phyloP scores from a whole-genome alignment of 2,113 vertebrate genomes.

The Cryptotis parvus region DNA sequence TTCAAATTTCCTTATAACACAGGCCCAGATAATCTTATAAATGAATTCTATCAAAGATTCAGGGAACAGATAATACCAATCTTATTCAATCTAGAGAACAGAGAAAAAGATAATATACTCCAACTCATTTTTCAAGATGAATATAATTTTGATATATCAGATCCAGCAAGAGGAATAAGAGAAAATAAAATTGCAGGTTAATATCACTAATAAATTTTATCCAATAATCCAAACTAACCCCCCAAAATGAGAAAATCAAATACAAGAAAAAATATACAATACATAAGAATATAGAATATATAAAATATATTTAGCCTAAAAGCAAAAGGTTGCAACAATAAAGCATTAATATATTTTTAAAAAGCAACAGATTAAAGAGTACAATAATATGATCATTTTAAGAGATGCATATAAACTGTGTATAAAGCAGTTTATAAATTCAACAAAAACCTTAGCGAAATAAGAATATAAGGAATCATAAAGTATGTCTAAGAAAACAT shows the following conservation, averaged over 20 bases:
- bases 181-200: slow-evolving; percentile 35
- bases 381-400: background rate
- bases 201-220: background rate
- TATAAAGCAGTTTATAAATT: background rate
- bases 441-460: background rate
- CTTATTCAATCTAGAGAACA: background rate
- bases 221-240: background rate
- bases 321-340: background rate
- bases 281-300: background rate
- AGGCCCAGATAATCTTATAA: slow-evolving; percentile 35
- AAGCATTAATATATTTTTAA: background rate
- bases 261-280: background rate
- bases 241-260: slow-evolving; percentile 20
- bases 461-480: background rate
- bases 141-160: background rate
- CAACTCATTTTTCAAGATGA: background rate
- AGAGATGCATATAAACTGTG: background rate
- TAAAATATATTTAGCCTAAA: background rate
- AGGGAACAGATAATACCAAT: background rate
- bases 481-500: slow-evolving; percentile 17
- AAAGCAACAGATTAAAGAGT: background rate
- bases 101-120: background rate
- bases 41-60: background rate
- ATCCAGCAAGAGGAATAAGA: background rate
- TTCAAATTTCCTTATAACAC: slow-evolving; percentile 1